Conservation (phyloP, 1,140 invertebrate species). For the Lamellibrachia luymesi region DNA sequence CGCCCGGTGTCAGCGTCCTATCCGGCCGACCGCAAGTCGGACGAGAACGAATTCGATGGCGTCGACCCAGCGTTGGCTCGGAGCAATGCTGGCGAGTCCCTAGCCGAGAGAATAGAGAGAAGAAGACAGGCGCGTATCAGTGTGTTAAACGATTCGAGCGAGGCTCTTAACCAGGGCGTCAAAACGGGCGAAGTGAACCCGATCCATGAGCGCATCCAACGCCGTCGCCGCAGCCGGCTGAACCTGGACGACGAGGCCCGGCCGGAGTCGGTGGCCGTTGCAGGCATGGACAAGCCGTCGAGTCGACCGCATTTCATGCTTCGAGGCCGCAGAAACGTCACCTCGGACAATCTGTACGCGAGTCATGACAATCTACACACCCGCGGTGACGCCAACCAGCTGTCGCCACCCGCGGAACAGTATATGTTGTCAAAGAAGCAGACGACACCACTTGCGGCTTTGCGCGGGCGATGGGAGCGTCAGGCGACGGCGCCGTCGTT, state of each 20-base stretch:
- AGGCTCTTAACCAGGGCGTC: not conserved
- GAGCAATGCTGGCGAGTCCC: not conserved
- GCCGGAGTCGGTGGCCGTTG: not conserved
- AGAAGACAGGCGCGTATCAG: not conserved
- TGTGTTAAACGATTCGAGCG: not conserved
- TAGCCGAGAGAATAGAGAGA: not conserved
- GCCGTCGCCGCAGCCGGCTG: not conserved
- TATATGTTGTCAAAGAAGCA: not conserved
- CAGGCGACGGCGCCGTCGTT: not conserved
- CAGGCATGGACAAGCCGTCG: not conserved
- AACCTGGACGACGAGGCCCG: not conserved
- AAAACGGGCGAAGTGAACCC: not conserved
- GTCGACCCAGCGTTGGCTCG: not conserved
- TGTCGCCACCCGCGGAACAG: not conserved
- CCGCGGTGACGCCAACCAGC: not conserved
- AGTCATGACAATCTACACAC: not conserved
- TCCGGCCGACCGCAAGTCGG: not conserved
- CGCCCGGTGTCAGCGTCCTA: not conserved
- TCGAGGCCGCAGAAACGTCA: not conserved
- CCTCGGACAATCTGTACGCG: not conserved
- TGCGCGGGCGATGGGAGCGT: not conserved
- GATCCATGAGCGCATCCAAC: not conserved
- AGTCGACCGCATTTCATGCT: slow-evolving; percentile 6
- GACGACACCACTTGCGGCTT: not conserved
- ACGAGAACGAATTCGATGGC: not conserved